Percentiles rank a stretch among this genome's conserved stretches.
Evolutionary conservation across 2,113 vertebrate genomes (phyloP).

Genomic region (Heliornis fulica): DNA sequence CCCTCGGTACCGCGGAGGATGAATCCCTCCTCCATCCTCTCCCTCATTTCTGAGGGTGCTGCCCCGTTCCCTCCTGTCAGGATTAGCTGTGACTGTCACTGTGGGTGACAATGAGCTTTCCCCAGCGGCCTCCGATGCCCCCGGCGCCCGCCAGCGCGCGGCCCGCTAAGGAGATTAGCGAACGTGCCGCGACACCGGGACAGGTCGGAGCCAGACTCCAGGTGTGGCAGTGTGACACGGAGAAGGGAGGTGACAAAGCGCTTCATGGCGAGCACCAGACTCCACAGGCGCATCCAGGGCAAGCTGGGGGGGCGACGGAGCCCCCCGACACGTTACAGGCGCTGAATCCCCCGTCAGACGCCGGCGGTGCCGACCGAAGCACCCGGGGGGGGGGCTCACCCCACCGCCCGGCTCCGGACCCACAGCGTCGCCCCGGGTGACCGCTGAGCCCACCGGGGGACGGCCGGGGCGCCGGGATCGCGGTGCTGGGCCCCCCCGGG

Average conservation of each 20-base stretch:
- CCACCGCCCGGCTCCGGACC: background rate
- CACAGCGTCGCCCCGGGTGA: accelerated
- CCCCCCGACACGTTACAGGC: accelerated
- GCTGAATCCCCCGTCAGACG: accelerated
- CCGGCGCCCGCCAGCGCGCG: background rate
- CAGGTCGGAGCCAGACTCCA: too few relatives aligned
- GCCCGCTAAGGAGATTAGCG: background rate
- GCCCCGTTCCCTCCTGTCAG: background rate
- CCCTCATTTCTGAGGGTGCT: background rate
- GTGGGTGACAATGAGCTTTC: background rate
- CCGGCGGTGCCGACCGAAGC: too few relatives aligned
- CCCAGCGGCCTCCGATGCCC: background rate
- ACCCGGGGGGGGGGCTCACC: too few relatives aligned
- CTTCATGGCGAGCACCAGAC: background rate
- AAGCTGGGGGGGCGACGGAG: background rate
- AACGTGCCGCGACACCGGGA: background rate
- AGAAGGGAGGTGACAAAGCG: background rate
- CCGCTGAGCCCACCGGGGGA: accelerated
- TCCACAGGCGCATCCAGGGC: accelerated
- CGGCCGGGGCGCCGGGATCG: accelerated
- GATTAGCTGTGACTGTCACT: background rate
- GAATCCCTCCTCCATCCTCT: background rate
- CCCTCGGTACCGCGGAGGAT: accelerated
- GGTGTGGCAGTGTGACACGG: too few relatives aligned
- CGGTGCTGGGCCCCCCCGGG: background rate